Conservation (phyloP, 2,888 invertebrate species). For the Lepidocyrtoides sp. region DNA sequence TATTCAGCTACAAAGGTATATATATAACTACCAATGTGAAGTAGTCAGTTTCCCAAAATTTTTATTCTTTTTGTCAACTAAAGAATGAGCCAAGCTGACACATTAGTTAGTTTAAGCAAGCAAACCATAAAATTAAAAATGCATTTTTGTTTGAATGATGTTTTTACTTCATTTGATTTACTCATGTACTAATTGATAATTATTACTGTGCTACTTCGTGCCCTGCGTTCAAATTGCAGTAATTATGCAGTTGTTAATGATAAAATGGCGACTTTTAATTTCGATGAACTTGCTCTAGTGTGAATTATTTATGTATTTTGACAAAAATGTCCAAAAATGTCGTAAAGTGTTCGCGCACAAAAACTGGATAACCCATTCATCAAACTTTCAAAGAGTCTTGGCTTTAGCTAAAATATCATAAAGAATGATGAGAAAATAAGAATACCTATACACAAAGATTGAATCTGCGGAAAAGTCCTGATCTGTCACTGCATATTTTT, state of each 20-base stretch:
- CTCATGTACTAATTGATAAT: slow-evolving; percentile 37
- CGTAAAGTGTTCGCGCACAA: not conserved
- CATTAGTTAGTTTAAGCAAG: not conserved
- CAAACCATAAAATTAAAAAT: slow-evolving; percentile 3
- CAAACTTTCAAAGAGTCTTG: not conserved
- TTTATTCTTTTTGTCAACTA: too few relatives aligned
- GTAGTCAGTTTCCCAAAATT: too few relatives aligned
- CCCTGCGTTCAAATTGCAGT: slow-evolving; percentile 17
- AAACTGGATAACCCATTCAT: not conserved
- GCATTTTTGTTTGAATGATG: not conserved
- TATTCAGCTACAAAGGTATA: too few relatives aligned
- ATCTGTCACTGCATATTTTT: too few relatives aligned
- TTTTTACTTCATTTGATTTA: slow-evolving; percentile 29
- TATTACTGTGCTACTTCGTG: slow-evolving; percentile 17
- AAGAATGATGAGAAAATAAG: too few relatives aligned
- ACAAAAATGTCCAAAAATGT: not conserved
- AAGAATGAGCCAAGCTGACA: not conserved
- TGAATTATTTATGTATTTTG: not conserved
- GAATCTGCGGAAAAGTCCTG: too few relatives aligned
- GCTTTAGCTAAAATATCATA: too few relatives aligned
- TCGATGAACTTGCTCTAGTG: not conserved
- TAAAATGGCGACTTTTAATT: not conserved
- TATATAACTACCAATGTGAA: too few relatives aligned
- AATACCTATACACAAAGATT: too few relatives aligned
- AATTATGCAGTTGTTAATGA: not conserved